Base-by-base conservation (phyloP, 2,113 vertebrate genomes). In the Peromyscus maniculatus region DNA sequence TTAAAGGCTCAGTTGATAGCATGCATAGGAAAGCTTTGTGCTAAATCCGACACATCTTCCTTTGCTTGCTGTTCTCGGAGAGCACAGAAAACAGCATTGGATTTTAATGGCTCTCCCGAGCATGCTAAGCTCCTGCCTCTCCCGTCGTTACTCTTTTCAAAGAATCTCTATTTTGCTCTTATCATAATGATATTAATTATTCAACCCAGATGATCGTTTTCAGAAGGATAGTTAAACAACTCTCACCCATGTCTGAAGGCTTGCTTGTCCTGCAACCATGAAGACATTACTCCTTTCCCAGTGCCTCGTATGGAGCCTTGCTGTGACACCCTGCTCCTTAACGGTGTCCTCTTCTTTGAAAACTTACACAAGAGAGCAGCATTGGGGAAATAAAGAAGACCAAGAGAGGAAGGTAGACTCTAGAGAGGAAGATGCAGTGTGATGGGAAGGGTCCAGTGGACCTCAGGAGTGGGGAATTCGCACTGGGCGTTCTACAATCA, bases 121-220 rank as follows among this genome's bases (percentile, higher is more conserved):
- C 92, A 90, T 88, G 87, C 90, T 31, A 93, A 95, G 90, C 87
- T 91, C 89, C 91, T 87, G 78, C 92, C 57, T 67, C 59, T 4
- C 55, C 90, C 83, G 52, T 91, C 89, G 74, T 94, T 83, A 92
- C 31, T 96, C 91, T 96, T 94, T 86, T 92, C 55, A 97, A 96
- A 97, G 75, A 97, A 96, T 87, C 39, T 94, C 90, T 94, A 82
- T 94, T 97, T 97, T 97, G 77, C 89, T 96, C 94, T 96, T 97
- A 92, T 96, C 86, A 91, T 94, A 96, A 96, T 96, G 82, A 89
- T 92, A 94, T 97, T 97, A 96, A 96, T 93, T 97, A 96, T 97
- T 97, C 89, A 97, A 72, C 36, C 66, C 0, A 0, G 72, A 55
- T 13, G 36, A 69, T 67, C 52, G 89, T 92, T 95, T 89, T 89